Evolutionary conservation across 2,113 vertebrate species (phyloP), one percentile per base, ranked within the genome.

Genomic region (Oryzias curvinotus): DNA sequence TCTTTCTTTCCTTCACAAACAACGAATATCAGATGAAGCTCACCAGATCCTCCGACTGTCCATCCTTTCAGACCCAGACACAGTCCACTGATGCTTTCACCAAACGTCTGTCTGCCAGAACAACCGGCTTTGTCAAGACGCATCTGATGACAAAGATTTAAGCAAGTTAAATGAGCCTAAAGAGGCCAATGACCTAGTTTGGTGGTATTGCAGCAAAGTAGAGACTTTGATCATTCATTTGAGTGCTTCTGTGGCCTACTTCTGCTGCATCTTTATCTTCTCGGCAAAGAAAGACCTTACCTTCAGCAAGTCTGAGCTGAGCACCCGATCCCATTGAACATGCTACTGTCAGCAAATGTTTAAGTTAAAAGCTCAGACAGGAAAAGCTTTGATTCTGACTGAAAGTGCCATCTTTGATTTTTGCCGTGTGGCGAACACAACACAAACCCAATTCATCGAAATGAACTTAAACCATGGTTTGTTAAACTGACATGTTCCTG

Each of bases 151-250:
- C 56, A 65, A 4, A 58, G 59, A 68, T 54, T 52, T 59, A 26
- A 43, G 17, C 1, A 1, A 65, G 49, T 55, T 62, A 65, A 68
- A 47, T 18, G 36, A 36, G 43, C 21, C 65, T 73, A 78, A 86
- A 30, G 65, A 68, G 81, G 80, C 1, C 77, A 70, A 5, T 91
- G 89, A 91, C 91, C 88, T 84, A 90, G 48, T 86, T 91, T 65
- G 56, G 88, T 76, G 84, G 87, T 77, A 65, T 87, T 75, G 58
- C 42, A 61, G 14, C 14, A 62, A 30, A 60, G 36, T 23, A 75
- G 45, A 78, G 68, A 68, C 74, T 71, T 78, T 62, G 65, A 83
- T 64, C 5, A 2, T 58, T 18, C 17, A 26, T 52, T 55, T 75
- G 26, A 54, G 57, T 26, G 62, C 12, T 30, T 63, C 25, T 19